phyloP scores from a whole-genome alignment of 1,140 invertebrate genomes.

The Pissodes strobi region DNA sequence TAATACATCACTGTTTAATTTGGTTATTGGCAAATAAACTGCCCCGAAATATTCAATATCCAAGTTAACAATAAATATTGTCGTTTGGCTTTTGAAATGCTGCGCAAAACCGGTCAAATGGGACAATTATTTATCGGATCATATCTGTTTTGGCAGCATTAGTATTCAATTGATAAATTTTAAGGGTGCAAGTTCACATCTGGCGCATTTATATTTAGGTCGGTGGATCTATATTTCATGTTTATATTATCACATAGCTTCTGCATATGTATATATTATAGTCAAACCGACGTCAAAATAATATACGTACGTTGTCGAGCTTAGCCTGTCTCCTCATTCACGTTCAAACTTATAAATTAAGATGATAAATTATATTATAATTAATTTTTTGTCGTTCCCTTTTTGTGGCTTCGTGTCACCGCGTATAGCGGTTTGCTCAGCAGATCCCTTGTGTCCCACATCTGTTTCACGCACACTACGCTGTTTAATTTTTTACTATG shows the following conservation, averaged over 20 bases:
- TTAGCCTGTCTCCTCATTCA: slow-evolving; percentile 37
- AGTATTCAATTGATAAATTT: slow-evolving; percentile 43
- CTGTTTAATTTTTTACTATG: slow-evolving; percentile 6
- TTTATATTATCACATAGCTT: slow-evolving; percentile 40
- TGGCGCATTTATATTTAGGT: slow-evolving; percentile 42
- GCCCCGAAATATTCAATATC: slow-evolving; percentile 9
- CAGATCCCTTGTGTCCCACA: slow-evolving; percentile 14
- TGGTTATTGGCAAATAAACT: too few relatives aligned
- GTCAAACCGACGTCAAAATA: slow-evolving; percentile 16
- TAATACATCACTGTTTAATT: too few relatives aligned
- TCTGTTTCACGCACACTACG: slow-evolving; percentile 4
- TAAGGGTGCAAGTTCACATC: slow-evolving; percentile 43
- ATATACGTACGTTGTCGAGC: slow-evolving; percentile 39
- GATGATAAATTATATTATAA: slow-evolving; percentile 45
- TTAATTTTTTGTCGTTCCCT: slow-evolving; percentile 38
- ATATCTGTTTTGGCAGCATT: slow-evolving; percentile 32
- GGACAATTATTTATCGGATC: slow-evolving; percentile 30
- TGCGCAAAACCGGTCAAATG: slow-evolving; percentile 16
- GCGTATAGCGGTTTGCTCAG: slow-evolving; percentile 10
- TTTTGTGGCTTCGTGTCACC: slow-evolving; percentile 8
- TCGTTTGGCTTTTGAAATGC: slow-evolving; percentile 20
- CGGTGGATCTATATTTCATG: slow-evolving; percentile 45
- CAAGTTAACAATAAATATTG: slow-evolving; percentile 8
- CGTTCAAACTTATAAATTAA: slow-evolving; percentile 41
- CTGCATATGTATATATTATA: slow-evolving; percentile 27